phyloP scores from a whole-genome alignment of 2,888 invertebrate species.

The Cremastinae sp. region DNA sequence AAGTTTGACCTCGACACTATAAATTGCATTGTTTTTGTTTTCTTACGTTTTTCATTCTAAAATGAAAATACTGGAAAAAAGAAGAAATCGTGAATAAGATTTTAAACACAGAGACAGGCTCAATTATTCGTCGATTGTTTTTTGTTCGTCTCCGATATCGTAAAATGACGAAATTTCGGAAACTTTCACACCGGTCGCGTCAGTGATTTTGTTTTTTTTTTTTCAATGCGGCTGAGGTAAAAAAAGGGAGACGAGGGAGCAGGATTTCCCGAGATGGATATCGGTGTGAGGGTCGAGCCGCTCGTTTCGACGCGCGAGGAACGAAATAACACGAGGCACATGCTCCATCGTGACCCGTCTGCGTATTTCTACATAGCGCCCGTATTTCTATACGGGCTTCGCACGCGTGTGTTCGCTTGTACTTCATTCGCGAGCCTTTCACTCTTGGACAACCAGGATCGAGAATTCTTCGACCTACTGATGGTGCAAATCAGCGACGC shows the following conservation, averaged over 20 bases:
- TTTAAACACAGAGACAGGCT: neutral
- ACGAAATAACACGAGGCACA: slow-evolving; percentile 55
- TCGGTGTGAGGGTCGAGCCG: slow-evolving; percentile 57
- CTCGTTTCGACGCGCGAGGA: slow-evolving; percentile 31
- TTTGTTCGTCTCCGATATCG: neutral
- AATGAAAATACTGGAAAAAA: neutral
- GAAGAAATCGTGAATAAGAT: neutral
- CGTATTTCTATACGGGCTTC: slow-evolving; percentile 1
- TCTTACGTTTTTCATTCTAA: too few relatives aligned
- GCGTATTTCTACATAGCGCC: slow-evolving; percentile 16
- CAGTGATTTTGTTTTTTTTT: neutral
- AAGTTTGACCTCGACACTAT: too few relatives aligned
- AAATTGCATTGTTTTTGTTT: too few relatives aligned
- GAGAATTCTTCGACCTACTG: slow-evolving; percentile 61
- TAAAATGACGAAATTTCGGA: neutral
- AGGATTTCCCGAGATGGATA: slow-evolving; percentile 51
- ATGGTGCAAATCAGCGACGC: slow-evolving; percentile 32
- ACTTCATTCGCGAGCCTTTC: slow-evolving; percentile 52
- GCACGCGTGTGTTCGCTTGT: neutral
- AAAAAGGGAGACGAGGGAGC: slow-evolving; percentile 13
- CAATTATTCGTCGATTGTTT: neutral
- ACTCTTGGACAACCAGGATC: slow-evolving; percentile 60
- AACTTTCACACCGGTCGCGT: neutral
- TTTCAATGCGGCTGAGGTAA: neutral
- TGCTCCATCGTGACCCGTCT: slow-evolving; percentile 58